Evolutionary conservation across 2,113 vertebrate genomes (phyloP).

Genomic region (Galbula dea): DNA sequence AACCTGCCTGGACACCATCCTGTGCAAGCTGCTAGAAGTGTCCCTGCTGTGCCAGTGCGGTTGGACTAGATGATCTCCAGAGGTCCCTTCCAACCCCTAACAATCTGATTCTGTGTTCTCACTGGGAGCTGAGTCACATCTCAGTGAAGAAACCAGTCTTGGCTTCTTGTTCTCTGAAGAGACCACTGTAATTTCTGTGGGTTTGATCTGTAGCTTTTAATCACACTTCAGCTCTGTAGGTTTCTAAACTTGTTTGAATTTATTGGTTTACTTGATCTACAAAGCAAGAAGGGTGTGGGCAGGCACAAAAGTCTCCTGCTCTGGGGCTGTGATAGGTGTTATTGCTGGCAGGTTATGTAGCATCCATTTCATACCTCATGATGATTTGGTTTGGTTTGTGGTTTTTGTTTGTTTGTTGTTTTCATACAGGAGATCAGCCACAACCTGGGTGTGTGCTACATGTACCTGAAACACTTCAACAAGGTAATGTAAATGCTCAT

Average conservation of each 20-base stretch:
- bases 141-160: neutral
- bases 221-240: neutral
- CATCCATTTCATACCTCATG: neutral
- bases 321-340: neutral
- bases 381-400: neutral
- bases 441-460: conserved; percentile 92
- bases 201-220: neutral
- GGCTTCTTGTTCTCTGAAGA: neutral
- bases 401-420: neutral
- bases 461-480: conserved; percentile 91
- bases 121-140: neutral
- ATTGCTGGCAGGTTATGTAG: neutral
- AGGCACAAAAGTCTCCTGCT: neutral
- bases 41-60: too few species aligned
- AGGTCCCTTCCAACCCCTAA: too few species aligned
- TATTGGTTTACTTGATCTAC: neutral
- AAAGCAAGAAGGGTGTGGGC: neutral
- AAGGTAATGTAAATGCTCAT: conserved; percentile 72
- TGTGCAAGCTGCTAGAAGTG: too few species aligned
- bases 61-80: too few species aligned
- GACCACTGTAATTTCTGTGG: fast-evolving
- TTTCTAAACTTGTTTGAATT: neutral
- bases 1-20: too few species aligned
- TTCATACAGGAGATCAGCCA: conserved; percentile 89
- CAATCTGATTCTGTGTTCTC: too few species aligned